These are phyloP conservation scores for Rhopalosiphum nymphaeae DNA, from an alignment of 2,888 invertebrate species.

Conservation along the genomic window DNA sequence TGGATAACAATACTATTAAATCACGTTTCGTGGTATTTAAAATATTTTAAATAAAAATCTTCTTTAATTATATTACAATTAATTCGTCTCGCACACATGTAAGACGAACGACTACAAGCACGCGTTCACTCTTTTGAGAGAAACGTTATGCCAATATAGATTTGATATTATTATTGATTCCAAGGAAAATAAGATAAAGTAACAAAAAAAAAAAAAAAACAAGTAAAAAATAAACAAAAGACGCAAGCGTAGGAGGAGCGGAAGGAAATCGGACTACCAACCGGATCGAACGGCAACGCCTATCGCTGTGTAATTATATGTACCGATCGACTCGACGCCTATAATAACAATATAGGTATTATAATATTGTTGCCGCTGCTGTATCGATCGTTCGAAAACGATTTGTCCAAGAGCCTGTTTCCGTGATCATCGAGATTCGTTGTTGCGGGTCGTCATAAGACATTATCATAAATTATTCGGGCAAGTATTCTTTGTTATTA, in stretches of 20 bases:
- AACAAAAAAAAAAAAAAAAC: neutral
- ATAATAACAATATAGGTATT: neutral
- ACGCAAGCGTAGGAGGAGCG: constrained; percentile 59
- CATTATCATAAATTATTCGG: no score
- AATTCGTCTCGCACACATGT: neutral
- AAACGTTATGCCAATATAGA: neutral
- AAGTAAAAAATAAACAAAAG: constrained; percentile 32
- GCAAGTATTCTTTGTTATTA: no score
- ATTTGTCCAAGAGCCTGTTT: neutral
- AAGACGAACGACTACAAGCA: neutral
- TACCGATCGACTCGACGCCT: neutral
- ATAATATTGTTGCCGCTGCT: neutral
- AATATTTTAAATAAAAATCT: neutral
- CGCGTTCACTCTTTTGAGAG: neutral
- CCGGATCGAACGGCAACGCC: constrained; percentile 63
- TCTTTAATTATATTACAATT: no score
- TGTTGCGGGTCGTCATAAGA: neutral
- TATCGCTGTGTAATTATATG: constrained; percentile 33
- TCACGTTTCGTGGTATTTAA: neutral
- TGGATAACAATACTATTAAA: neutral
- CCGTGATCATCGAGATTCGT: neutral
- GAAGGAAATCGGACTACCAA: constrained; percentile 56
- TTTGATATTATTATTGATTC: neutral
- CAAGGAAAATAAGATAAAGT: neutral
- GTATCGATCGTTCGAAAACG: constrained; percentile 31